Conservation (phyloP, 2,113 vertebrate genomes). For the Gnathonemus echidnorhynchus region DNA sequence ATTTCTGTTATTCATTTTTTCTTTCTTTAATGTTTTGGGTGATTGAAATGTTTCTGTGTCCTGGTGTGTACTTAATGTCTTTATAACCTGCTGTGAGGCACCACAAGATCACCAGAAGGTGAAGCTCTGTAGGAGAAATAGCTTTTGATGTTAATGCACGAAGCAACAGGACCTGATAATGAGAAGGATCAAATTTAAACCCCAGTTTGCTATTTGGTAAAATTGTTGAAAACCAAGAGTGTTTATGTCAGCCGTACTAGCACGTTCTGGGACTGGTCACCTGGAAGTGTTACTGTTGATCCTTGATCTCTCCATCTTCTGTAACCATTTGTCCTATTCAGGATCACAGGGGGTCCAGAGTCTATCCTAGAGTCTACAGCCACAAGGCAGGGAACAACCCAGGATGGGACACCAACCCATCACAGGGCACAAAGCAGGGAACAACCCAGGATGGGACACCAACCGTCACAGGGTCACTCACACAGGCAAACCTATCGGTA, state of each 20-base stretch:
- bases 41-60: background rate
- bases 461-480: no score
- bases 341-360: no score
- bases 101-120: background rate
- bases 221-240: background rate
- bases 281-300: background rate
- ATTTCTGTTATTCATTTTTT: background rate
- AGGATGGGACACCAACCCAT: no score
- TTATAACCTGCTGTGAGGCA: background rate
- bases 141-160: background rate
- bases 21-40: background rate
- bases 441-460: no score
- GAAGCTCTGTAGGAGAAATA: background rate
- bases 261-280: background rate
- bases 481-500: background rate
- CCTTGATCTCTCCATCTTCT: background rate
- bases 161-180: background rate
- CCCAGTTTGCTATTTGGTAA: background rate
- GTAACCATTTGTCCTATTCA: no score
- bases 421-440: no score
- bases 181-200: background rate
- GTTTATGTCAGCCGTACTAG: background rate
- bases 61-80: background rate
- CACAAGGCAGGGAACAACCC: no score
- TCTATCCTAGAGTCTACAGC: no score